Base-by-base conservation (phyloP, 2,113 vertebrate genomes). In the Rhagologus leucostigma region DNA sequence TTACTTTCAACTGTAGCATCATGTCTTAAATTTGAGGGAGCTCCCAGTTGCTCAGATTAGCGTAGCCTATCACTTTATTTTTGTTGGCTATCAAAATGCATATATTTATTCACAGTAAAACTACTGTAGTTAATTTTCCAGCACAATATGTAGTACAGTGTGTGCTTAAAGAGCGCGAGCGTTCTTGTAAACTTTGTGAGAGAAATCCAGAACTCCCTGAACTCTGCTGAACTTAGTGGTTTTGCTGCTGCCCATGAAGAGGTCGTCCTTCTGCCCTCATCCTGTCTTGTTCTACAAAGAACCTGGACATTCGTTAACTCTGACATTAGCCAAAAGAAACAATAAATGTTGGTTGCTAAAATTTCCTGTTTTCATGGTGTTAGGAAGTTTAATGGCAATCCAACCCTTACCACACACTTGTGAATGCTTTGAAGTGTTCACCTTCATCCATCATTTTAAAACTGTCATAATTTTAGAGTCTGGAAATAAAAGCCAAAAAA, bases 401-500 rank as follows among this genome's bases (percentile, higher is more conserved):
- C 56, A 33, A 81, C 14, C 23, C 27, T 41, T 74, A 75, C 32
- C n/a, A 74, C 16, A 56, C 17, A 14, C 7, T 49, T 63, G 16
- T 20, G 50, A 70, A 63, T 37, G 17, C 19, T 74, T 15, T 57
- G 30, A 90, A 87, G 8, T 11, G 16, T n/a, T 77, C 71, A 57
- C 41, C 44, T 68, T 63, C 44, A 63, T 52, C 49, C 16, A 27
- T 68, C 13, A 49, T 68, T 30, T 74, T 32, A 74, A 74, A 93
- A 62, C 17, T 9, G 8, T 22, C 4, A 1, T 26, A 21, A 42
- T 68, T 90, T 78, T 53, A 94, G 37, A 83, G 93, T 73, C 17
- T 59, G 60, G 83, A 96, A 96, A 91, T 80, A 95, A 88, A 96
- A 95, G 93, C 81, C 74, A 94, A 96, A 82, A 92, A 80, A 0